A percentile compares a stretch with the other conserved stretches of the same genome.
These are phyloP conservation scores for Myzus persicae DNA, from an alignment of 1,140 invertebrate genomes.

Conservation along the genomic window DNA sequence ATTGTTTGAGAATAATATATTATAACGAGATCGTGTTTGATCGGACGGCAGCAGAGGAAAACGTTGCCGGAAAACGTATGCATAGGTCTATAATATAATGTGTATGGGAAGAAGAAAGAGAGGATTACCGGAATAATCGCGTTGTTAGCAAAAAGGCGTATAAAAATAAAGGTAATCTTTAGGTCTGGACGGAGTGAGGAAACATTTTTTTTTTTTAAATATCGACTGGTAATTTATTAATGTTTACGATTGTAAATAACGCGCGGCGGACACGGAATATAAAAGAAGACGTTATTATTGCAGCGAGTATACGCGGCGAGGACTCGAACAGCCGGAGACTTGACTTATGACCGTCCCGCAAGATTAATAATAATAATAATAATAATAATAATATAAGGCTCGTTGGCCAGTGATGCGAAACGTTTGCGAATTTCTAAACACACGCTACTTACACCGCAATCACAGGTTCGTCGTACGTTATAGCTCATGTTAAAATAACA, in stretches of 20 bases:
- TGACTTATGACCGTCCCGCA: not conserved
- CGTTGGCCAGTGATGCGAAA: constrained; percentile 20
- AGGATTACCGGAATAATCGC: not conserved
- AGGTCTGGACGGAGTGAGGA: not conserved
- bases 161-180: not conserved
- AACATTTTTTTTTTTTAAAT: not conserved
- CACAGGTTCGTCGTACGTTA: not conserved
- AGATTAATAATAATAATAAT: constrained; percentile 23
- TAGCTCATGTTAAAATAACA: not conserved
- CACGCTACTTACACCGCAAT: not conserved
- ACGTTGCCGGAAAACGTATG: no score
- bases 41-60: not conserved
- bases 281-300: not conserved
- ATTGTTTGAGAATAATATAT: not conserved
- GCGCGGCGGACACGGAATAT: not conserved
- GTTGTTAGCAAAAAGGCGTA: not conserved
- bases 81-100: no score
- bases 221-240: constrained; percentile 41
- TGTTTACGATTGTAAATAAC: constrained; percentile 56
- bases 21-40: not conserved
- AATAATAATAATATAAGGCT: not conserved
- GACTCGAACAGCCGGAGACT: not conserved
- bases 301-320: not conserved
- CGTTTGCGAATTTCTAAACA: not conserved
- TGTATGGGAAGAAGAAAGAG: not conserved